Evolutionary conservation across 2,888 invertebrate species (phyloP), one percentile per base, ranked within the genome.

Genomic region (Eretmocerus hayati): DNA sequence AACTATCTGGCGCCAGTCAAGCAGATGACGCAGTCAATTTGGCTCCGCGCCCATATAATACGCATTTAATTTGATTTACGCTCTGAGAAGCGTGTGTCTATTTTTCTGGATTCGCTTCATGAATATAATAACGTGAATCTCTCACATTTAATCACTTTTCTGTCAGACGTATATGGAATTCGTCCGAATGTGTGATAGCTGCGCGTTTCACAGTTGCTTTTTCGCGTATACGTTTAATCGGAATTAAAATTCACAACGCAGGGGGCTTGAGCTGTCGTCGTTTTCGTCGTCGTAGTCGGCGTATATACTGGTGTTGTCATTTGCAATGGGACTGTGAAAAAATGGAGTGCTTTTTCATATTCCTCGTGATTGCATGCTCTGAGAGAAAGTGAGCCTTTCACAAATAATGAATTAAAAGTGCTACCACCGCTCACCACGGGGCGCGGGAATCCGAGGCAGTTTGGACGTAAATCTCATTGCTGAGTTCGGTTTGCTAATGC

Each of bases 331-430:
- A 64, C 67, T 67, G 65, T 57, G 63, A 45, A 48, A 66, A 64
- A 66, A 65, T 62, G 62, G 64, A 63, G 64, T 64, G 63, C 64
- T 66, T 65, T 65, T 67, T 67, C 64, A 66, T 66, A 66, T 66
- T 66, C 65, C 61, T 15, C 37, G 40, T 36, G 20, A 43, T 42
- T 61, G 31, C 50, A 42, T 39, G 13, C 9, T 31, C 4, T 35
- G 2, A 50, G 33, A 19, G 40, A 33, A 16, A 18, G 38, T 31
- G 37, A 43, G 19, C 36, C 46, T 46, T 49, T 61, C 60, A 61
- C 58, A 62, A 65, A 65, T 65, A 66, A 64, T 65, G 65, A 67
- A 42, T 67, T 67, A 67, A 64, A 67, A 65, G 63, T 64, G 63
- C 37, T 30, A 30, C 21, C 3, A 13, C 11, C n/a, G 20, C 33